phyloP scores from a whole-genome alignment of 2,797 vertebrate genomes.

The Rhynchotus rufescens region DNA sequence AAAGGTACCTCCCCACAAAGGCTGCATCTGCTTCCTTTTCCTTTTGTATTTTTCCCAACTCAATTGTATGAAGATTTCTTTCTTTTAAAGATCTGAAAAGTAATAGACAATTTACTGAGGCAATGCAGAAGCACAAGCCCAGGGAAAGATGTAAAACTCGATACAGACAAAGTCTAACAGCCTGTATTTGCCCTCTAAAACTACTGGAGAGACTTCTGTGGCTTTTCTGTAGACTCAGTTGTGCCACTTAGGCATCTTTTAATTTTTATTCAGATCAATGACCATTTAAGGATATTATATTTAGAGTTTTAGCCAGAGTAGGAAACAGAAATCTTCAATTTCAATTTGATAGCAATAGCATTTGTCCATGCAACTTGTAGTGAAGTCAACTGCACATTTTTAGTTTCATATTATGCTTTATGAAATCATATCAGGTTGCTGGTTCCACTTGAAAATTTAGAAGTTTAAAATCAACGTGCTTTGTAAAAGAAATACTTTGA shows the following conservation, averaged over 20 bases:
- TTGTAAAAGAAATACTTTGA: not conserved
- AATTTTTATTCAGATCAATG: not conserved
- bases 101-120: not conserved
- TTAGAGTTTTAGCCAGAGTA: not conserved
- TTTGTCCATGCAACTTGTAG: not conserved
- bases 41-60: not conserved
- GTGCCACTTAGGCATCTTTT: not conserved
- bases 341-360: not conserved
- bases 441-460: not conserved
- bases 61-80: not conserved
- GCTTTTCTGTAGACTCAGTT: not conserved
- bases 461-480: not conserved
- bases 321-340: not conserved
- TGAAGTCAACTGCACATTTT: not conserved
- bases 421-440: not conserved
- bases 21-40: not conserved
- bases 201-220: not conserved
- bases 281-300: not conserved
- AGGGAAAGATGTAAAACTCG: not conserved
- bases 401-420: not conserved
- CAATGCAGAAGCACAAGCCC: not conserved
- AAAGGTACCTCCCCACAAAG: not conserved
- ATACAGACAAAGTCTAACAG: not conserved
- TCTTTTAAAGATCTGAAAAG: not conserved
- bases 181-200: not conserved